A percentile compares a stretch with the other conserved stretches of the same genome.
Conservation (phyloP, 2,113 vertebrate genomes). For the Cebidichthys violaceus region DNA sequence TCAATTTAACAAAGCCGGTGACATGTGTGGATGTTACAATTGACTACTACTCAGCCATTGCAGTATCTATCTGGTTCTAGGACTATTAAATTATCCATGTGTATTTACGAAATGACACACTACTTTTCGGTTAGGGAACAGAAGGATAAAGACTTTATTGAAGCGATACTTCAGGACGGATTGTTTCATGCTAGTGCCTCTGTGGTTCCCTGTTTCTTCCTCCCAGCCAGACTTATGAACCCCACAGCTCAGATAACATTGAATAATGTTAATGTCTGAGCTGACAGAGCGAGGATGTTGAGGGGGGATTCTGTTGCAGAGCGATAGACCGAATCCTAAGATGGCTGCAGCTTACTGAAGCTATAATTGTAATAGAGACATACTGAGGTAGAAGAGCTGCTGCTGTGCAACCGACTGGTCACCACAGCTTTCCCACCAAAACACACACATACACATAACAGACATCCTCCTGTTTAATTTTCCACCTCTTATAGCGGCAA, state of each 20-base stretch:
- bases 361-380: constrained; percentile 45
- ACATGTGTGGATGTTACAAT: constrained; percentile 2
- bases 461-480: not conserved
- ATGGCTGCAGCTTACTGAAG: constrained; percentile 15
- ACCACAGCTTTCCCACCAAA: not conserved
- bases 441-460: not conserved
- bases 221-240: constrained; percentile 17
- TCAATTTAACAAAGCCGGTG: not conserved
- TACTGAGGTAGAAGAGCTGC: constrained; percentile 16
- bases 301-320: constrained; percentile 18
- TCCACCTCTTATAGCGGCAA: not conserved
- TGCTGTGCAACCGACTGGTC: not conserved
- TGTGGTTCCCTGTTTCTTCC: constrained; percentile 2
- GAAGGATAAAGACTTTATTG: constrained; percentile 9
- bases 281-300: constrained; percentile 6
- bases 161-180: constrained; percentile 32
- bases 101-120: not conserved
- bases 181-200: not conserved
- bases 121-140: not conserved
- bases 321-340: constrained; percentile 29
- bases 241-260: constrained; percentile 27
- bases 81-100: not conserved
- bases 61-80: not conserved
- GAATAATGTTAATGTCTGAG: constrained; percentile 47
- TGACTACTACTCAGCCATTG: not conserved